A percentile compares a stretch with the other conserved stretches of the same genome.
Evolutionary conservation across 2,888 invertebrate genomes (phyloP).

Genomic region (Metacarcinus magister): DNA sequence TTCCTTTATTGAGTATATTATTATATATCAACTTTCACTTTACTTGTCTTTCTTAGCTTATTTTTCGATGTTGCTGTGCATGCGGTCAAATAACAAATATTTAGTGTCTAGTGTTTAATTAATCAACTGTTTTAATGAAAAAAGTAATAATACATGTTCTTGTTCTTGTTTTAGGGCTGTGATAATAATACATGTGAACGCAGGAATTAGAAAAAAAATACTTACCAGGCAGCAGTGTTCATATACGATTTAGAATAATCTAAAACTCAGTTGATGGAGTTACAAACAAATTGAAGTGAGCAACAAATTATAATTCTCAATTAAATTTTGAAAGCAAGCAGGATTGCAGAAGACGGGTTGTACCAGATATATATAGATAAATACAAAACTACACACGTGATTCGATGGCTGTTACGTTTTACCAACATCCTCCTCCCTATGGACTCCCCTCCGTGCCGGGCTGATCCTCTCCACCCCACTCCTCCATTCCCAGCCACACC

Average conservation of each 20-base stretch:
- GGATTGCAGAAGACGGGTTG: background rate
- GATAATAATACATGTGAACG: background rate
- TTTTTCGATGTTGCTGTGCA: background rate
- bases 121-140: background rate
- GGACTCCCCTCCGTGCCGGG: background rate
- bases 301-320: background rate
- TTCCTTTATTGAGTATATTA: background rate
- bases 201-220: background rate
- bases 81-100: background rate
- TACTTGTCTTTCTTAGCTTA: background rate
- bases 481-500: background rate
- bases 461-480: background rate
- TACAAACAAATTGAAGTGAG: background rate
- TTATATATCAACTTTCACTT: background rate
- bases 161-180: no score
- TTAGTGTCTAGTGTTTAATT: no score
- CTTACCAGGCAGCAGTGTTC: background rate
- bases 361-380: background rate
- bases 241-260: background rate
- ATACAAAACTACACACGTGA: background rate
- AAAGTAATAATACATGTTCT: background rate
- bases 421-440: background rate
- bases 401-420: slow-evolving; percentile 16
- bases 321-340: background rate
- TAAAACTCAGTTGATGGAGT: background rate